These are phyloP conservation scores for Chionodraco myersi DNA, from an alignment of 2,113 vertebrate species.

Conservation along the genomic window DNA sequence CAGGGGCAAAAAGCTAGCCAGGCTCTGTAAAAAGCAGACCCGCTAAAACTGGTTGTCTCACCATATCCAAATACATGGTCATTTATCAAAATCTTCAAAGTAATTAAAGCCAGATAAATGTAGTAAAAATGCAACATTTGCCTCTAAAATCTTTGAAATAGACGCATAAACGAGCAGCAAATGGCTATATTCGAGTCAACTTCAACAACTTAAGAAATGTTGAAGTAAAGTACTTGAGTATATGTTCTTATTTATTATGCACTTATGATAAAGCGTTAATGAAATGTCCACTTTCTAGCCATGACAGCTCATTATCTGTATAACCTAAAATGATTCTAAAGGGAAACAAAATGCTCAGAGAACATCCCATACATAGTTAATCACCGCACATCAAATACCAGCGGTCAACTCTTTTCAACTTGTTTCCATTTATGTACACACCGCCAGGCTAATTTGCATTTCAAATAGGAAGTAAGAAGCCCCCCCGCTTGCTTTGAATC, in stretches of 20 bases:
- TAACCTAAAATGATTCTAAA: conserved; percentile 1
- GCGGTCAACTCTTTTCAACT: conserved; percentile 1
- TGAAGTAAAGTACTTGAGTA: no score
- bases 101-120: no score
- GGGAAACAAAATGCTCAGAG: not conserved
- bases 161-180: no score
- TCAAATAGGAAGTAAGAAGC: not conserved
- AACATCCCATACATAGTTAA: not conserved
- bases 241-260: not conserved
- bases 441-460: conserved; percentile 14
- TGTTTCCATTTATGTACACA: conserved; percentile 5
- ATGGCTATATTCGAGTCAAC: no score
- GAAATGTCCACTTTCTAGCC: not conserved
- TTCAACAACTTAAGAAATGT: no score
- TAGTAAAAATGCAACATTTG: no score
- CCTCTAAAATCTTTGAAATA: no score
- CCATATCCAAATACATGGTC: no score
- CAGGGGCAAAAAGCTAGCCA: not conserved
- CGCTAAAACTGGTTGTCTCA: no score
- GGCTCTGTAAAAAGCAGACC: not conserved
- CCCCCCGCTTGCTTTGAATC: not conserved
- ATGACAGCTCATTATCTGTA: not conserved
- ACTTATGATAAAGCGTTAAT: not conserved
- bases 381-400: conserved; percentile 1
- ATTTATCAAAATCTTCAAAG: no score